Percentiles rank a stretch among this genome's conserved stretches.
These are phyloP conservation scores for Agelastica alni DNA, from an alignment of 2,888 invertebrate genomes.

Conservation along the genomic window DNA sequence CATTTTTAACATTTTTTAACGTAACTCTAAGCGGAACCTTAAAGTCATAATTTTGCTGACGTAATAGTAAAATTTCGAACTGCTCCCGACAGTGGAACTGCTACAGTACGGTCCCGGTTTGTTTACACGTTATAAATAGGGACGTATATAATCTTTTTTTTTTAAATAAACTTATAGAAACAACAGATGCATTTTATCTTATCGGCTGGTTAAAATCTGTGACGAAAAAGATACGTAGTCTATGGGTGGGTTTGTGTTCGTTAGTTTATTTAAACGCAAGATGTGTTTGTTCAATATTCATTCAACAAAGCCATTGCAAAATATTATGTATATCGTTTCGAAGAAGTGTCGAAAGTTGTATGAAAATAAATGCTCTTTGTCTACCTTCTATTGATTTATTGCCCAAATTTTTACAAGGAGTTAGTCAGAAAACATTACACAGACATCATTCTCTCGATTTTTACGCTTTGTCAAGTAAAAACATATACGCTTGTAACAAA, in stretches of 20 bases:
- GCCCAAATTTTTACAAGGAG: not conserved
- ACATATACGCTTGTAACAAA: no score
- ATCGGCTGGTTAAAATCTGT: constrained; percentile 15
- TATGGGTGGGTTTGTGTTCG: constrained; percentile 17
- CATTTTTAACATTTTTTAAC: no score
- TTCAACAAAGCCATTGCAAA: constrained; percentile 19
- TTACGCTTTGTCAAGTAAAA: no score
- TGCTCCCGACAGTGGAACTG: no score
- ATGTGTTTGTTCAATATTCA: constrained; percentile 14
- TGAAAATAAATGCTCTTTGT: constrained; percentile 17
- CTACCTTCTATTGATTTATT: constrained; percentile 16
- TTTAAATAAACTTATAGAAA: constrained; percentile 14
- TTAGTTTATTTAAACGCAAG: constrained; percentile 19
- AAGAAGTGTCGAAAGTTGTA: constrained; percentile 15
- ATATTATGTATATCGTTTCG: constrained; percentile 8
- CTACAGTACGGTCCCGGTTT: not conserved
- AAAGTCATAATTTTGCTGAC: no score
- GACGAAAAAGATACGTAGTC: constrained; percentile 13
- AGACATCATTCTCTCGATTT: no score
- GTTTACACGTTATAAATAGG: constrained; percentile 7
- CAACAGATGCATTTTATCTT: constrained; percentile 21
- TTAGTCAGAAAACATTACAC: no score
- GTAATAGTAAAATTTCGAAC: no score
- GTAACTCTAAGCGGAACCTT: no score
- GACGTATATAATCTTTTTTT: constrained; percentile 3